Percentiles rank a stretch among this genome's conserved stretches.
These are phyloP conservation scores for Symphodus melops DNA, from an alignment of 2,113 vertebrate genomes.

Conservation along the genomic window DNA sequence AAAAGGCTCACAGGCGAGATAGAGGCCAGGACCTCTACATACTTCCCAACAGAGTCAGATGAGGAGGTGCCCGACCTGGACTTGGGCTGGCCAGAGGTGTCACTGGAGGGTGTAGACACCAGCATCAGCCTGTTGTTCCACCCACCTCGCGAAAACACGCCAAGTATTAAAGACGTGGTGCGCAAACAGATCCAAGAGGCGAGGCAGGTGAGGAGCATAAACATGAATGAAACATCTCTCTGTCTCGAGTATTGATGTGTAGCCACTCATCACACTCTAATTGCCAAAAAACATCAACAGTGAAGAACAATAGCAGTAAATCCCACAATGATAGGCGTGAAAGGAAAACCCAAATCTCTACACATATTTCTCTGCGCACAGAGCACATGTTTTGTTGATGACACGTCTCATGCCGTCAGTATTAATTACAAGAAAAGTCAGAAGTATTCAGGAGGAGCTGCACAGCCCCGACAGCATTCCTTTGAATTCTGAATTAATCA, in stretches of 20 bases:
- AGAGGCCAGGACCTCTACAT: slow-evolving; percentile 86
- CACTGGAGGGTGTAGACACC: slow-evolving; percentile 82
- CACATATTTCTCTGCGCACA: slow-evolving; percentile 6
- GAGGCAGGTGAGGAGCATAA: slow-evolving; percentile 84
- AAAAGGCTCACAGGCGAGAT: slow-evolving; percentile 39
- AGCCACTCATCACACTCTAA: background rate
- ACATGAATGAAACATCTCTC: background rate
- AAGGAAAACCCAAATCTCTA: background rate
- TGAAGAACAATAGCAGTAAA: background rate
- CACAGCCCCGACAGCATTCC: too few relatives aligned
- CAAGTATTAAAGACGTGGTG: slow-evolving; percentile 92
- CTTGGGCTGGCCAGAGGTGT: slow-evolving; percentile 90
- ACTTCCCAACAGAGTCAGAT: slow-evolving; percentile 92
- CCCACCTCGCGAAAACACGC: slow-evolving; percentile 88
- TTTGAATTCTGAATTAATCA: too few relatives aligned
- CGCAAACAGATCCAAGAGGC: slow-evolving; percentile 91
- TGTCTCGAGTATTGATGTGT: background rate
- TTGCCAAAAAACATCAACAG: too few relatives aligned
- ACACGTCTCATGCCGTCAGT: background rate
- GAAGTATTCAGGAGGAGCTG: too few relatives aligned
- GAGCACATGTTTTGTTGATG: too few relatives aligned
- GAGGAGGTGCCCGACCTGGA: slow-evolving; percentile 93
- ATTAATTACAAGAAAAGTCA: too few relatives aligned
- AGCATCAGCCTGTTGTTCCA: slow-evolving; percentile 92
- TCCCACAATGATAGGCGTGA: slow-evolving; percentile 34